These are phyloP conservation scores for Eulemur coronatus DNA, from an alignment of 2,797 vertebrate species.

Conservation along the genomic window DNA sequence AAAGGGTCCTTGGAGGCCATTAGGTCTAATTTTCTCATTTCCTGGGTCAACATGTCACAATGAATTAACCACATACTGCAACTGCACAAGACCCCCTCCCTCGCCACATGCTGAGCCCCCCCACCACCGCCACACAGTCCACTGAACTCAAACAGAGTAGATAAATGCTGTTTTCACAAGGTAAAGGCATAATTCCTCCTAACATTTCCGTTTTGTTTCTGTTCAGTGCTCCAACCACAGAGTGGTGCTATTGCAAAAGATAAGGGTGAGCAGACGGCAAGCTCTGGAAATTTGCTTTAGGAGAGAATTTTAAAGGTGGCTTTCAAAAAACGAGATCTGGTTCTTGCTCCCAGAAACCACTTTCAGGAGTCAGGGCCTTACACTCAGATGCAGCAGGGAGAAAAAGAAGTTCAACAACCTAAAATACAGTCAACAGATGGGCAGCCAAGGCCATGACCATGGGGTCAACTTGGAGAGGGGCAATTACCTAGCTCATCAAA, in stretches of 20 bases:
- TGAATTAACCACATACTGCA: neutral
- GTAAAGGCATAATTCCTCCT: neutral
- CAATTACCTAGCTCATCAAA: neutral
- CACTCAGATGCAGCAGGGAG: neutral
- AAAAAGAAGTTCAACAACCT: constrained; percentile 16
- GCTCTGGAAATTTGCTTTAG: neutral
- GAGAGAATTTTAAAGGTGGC: neutral
- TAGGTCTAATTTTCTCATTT: constrained; percentile 1
- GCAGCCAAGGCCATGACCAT: neutral
- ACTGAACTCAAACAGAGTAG: neutral
- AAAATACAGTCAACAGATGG: constrained; percentile 58
- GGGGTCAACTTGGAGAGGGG: neutral
- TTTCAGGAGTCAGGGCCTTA: neutral
- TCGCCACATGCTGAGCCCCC: neutral
- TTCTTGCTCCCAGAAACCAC: neutral
- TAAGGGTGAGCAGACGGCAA: constrained; percentile 54
- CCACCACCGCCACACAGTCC: neutral
- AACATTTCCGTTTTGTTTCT: constrained; percentile 41
- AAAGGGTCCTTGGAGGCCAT: neutral
- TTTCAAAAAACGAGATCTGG: constrained; percentile 24
- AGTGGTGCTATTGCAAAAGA: constrained; percentile 88
- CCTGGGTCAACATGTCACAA: constrained; percentile 12
- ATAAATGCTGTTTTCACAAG: neutral
- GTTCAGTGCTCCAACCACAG: constrained; percentile 83
- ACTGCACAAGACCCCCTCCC: neutral